A percentile compares a stretch with the other conserved stretches of the same genome.
Evolutionary conservation across 2,888 invertebrate species (phyloP).

Genomic region (Slavum lentiscoides): DNA sequence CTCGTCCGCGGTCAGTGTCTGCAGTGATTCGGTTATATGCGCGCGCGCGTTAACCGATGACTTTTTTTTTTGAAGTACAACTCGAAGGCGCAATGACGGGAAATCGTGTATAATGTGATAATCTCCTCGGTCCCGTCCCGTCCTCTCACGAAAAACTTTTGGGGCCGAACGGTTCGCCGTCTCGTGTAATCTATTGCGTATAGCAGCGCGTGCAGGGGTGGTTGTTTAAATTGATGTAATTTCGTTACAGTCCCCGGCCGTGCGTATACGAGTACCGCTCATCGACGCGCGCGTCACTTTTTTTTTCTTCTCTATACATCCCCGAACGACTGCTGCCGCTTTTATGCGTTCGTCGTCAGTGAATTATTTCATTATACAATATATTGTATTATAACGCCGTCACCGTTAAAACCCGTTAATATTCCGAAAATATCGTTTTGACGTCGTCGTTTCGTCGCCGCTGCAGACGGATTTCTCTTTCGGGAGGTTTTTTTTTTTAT

Average conservation of each 20-base stretch:
- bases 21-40: no score
- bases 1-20: no score
- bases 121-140: neutral
- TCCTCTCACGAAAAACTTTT: neutral
- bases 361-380: constrained; percentile 41
- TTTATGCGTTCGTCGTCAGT: constrained; percentile 32
- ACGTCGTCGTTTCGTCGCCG: neutral
- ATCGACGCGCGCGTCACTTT: constrained; percentile 33
- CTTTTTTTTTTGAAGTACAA: constrained; percentile 29
- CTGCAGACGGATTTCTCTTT: neutral
- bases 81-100: constrained; percentile 23
- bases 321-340: constrained; percentile 18
- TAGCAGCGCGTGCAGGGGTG: neutral
- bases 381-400: neutral
- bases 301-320: neutral
- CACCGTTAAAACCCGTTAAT: constrained; percentile 28
- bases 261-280: neutral
- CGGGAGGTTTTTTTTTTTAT: constrained; percentile 6
- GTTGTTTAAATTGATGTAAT: constrained; percentile 42
- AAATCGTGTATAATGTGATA: constrained; percentile 31
- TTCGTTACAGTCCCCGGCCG: no score
- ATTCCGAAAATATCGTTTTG: constrained; percentile 11
- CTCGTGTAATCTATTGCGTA: no score
- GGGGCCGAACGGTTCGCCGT: constrained; percentile 4
- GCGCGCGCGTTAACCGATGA: constrained; percentile 4